phyloP scores from a whole-genome alignment of 2,113 vertebrate genomes.

The Hassar affinis region DNA sequence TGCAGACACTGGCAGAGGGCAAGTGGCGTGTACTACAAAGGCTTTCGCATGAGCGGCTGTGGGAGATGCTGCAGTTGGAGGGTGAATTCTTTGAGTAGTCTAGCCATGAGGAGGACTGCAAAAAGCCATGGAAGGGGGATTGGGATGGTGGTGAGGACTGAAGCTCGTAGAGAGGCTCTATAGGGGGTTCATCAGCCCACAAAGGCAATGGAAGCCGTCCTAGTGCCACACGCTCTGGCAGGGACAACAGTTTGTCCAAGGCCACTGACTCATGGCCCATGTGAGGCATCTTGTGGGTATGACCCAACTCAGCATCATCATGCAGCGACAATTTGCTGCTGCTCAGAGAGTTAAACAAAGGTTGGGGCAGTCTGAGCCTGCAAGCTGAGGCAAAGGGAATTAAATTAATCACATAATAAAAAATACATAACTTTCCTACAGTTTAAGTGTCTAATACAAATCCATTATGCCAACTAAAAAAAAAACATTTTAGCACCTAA shows the following conservation, averaged over 20 bases:
- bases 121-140: slow-evolving; percentile 5
- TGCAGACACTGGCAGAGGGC: slow-evolving; percentile 71
- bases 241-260: slow-evolving; percentile 74
- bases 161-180: slow-evolving; percentile 34
- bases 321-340: slow-evolving; percentile 65
- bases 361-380: slow-evolving; percentile 75
- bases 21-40: slow-evolving; percentile 76
- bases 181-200: slow-evolving; percentile 61
- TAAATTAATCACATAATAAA: neutral
- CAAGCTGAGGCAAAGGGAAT: slow-evolving; percentile 60
- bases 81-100: slow-evolving; percentile 65
- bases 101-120: slow-evolving; percentile 52
- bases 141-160: slow-evolving; percentile 30
- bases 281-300: slow-evolving; percentile 63
- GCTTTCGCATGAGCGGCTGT: slow-evolving; percentile 75
- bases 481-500: neutral
- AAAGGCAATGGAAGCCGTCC: slow-evolving; percentile 45
- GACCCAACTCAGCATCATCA: slow-evolving; percentile 65
- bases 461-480: neutral
- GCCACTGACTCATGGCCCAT: slow-evolving; percentile 77
- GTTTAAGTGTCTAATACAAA: neutral
- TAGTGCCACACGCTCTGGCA: slow-evolving; percentile 66
- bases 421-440: too few relatives aligned
- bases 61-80: slow-evolving; percentile 73
- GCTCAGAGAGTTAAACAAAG: slow-evolving; percentile 69